Conservation (phyloP, 2,113 vertebrate genomes). For the Pygoscelis adeliae region DNA sequence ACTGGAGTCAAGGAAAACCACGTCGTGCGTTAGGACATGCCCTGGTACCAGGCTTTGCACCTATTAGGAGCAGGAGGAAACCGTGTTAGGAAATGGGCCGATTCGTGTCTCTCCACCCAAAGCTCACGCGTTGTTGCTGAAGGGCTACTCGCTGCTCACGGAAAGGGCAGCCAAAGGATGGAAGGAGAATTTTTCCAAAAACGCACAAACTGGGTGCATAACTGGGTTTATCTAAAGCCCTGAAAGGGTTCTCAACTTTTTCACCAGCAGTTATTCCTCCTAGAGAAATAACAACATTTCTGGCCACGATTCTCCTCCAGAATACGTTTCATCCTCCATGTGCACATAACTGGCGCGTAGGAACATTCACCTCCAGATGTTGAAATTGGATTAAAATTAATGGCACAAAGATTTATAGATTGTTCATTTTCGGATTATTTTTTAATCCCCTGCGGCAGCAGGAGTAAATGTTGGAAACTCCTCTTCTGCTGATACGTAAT, state of each 20-base stretch:
- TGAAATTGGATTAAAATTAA: background rate
- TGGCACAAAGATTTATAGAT: background rate
- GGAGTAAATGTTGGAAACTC: background rate
- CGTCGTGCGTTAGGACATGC: fast-evolving
- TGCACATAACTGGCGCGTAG: background rate
- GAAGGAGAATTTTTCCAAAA: background rate
- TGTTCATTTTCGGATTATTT: background rate
- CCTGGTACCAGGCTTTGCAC: fast-evolving
- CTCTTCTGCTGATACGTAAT: background rate
- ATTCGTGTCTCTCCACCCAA: fast-evolving
- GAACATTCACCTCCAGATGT: background rate
- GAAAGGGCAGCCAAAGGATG: no score
- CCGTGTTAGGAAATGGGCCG: fast-evolving
- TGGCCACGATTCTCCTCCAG: background rate
- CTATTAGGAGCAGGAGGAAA: fast-evolving
- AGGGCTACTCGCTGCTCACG: fast-evolving
- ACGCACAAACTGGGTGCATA: fast-evolving
- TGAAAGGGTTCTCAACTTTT: background rate
- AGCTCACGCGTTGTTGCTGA: fast-evolving
- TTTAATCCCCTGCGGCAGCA: background rate
- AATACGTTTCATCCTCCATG: background rate
- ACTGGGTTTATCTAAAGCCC: background rate
- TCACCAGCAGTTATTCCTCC: background rate
- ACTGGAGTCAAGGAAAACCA: fast-evolving
- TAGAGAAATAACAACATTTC: background rate